A percentile compares a stretch with the other conserved stretches of the same genome.
Evolutionary conservation across 2,888 invertebrate genomes (phyloP).

Genomic region (Aproaerema taeniolella): DNA sequence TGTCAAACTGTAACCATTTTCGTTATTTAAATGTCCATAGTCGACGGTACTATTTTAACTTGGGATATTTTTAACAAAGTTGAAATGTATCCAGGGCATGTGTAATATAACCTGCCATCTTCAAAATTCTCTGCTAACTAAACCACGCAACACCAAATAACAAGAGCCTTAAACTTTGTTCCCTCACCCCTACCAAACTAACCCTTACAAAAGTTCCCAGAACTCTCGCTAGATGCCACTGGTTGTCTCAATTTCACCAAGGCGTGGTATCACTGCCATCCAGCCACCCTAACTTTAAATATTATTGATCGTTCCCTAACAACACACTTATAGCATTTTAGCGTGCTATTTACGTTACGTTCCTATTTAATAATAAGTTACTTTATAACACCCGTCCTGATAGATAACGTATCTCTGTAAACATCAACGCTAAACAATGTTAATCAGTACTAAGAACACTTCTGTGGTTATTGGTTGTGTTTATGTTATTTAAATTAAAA

Average conservation of each 20-base stretch:
- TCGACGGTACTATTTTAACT: too few relatives aligned
- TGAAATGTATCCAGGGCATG: too few relatives aligned
- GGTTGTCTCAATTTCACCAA: slow-evolving; percentile 24
- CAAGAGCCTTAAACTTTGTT: too few relatives aligned
- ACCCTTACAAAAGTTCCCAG: slow-evolving; percentile 14
- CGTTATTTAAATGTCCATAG: too few relatives aligned
- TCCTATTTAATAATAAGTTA: too few relatives aligned
- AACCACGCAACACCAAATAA: too few relatives aligned
- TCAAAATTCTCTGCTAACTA: too few relatives aligned
- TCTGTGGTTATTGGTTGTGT: slow-evolving; percentile 40
- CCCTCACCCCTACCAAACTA: too few relatives aligned
- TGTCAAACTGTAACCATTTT: too few relatives aligned
- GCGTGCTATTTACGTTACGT: slow-evolving; percentile 33
- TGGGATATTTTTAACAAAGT: too few relatives aligned
- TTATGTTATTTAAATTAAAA: too few relatives aligned
- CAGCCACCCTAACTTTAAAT: slow-evolving; percentile 55
- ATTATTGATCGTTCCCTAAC: slow-evolving; percentile 57
- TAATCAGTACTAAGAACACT: slow-evolving; percentile 46
- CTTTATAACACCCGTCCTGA: slow-evolving; percentile 30
- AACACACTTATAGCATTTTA: slow-evolving; percentile 42
- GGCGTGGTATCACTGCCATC: slow-evolving; percentile 42
- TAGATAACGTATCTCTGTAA: slow-evolving; percentile 42
- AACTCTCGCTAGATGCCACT: slow-evolving; percentile 47
- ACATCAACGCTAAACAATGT: slow-evolving; percentile 35
- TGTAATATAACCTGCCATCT: too few relatives aligned